phyloP scores from a whole-genome alignment of 2,888 invertebrate genomes.

The Agapostemon virescens region DNA sequence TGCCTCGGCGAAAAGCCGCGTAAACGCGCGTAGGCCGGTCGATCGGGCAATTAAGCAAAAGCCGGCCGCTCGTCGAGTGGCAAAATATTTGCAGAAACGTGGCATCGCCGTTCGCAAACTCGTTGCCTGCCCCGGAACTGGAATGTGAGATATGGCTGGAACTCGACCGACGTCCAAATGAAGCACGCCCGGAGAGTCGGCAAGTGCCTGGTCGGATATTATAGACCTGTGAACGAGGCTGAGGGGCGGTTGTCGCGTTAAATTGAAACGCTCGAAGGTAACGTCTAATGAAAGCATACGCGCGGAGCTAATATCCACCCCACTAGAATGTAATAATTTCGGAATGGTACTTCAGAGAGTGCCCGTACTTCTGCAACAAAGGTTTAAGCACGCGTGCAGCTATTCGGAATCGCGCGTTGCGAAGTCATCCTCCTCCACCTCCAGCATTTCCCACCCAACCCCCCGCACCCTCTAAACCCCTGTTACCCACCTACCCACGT shows the following conservation, averaged over 20 bases:
- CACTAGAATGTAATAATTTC: constrained; percentile 80
- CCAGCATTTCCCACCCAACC: constrained; percentile 11
- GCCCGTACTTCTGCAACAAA: constrained; percentile 70
- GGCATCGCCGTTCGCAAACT: constrained; percentile 69
- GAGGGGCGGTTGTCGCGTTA: constrained; percentile 77
- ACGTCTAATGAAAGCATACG: constrained; percentile 80
- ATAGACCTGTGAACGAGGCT: constrained; percentile 79
- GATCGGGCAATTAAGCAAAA: constrained; percentile 59
- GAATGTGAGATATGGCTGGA: constrained; percentile 79
- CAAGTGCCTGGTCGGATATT: constrained; percentile 76
- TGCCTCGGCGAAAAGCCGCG: constrained; percentile 21
- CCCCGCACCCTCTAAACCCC: neutral
- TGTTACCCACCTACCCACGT: neutral
- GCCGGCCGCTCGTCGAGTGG: constrained; percentile 61
- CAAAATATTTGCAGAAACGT: constrained; percentile 70
- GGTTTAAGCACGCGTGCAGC: constrained; percentile 68
- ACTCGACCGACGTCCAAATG: constrained; percentile 76
- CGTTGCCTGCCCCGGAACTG: constrained; percentile 72
- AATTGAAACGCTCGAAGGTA: constrained; percentile 80
- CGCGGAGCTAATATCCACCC: constrained; percentile 75
- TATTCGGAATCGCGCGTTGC: constrained; percentile 62
- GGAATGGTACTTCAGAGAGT: constrained; percentile 75
- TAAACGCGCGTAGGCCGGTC: constrained; percentile 19
- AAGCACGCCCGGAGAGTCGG: constrained; percentile 75
- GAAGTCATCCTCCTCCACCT: constrained; percentile 33